Percentiles rank a stretch among this genome's conserved stretches.
These are phyloP conservation scores for Phalacrocorax aristotelis DNA, from an alignment of 2,113 vertebrate species.

Conservation along the genomic window DNA sequence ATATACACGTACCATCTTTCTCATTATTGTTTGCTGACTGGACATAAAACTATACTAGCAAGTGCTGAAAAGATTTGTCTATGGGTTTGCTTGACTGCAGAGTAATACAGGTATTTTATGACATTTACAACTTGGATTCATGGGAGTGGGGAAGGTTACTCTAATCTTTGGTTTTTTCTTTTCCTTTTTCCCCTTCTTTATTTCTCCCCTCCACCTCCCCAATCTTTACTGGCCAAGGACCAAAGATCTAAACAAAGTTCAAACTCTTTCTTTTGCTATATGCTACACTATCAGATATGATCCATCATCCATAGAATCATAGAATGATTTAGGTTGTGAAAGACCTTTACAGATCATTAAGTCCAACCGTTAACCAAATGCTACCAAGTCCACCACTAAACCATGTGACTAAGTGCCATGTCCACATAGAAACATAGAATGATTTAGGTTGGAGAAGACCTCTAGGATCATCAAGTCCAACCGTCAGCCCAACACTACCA, in stretches of 20 bases:
- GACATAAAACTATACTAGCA: background rate
- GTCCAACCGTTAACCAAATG: no score
- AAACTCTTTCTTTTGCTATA: background rate
- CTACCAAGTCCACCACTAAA: no score
- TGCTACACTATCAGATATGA: background rate
- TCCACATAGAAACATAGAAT: no score
- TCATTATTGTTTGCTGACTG: background rate
- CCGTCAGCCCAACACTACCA: no score
- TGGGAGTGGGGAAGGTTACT: background rate
- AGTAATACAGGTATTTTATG: background rate
- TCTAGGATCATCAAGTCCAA: no score
- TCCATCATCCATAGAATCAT: background rate
- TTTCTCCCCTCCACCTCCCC: no score
- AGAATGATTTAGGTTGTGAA: no score
- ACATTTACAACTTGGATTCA: background rate
- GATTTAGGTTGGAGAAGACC: no score
- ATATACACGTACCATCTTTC: background rate
- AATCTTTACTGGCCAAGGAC: background rate
- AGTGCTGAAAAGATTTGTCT: background rate
- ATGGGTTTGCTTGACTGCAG: background rate
- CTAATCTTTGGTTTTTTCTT: background rate
- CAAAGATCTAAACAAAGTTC: background rate
- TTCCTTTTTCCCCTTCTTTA: no score
- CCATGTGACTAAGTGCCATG: no score
- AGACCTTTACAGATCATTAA: no score